Evolutionary conservation across 2,888 invertebrate species (phyloP).

Genomic region (Leptodirus hochenwartii): DNA sequence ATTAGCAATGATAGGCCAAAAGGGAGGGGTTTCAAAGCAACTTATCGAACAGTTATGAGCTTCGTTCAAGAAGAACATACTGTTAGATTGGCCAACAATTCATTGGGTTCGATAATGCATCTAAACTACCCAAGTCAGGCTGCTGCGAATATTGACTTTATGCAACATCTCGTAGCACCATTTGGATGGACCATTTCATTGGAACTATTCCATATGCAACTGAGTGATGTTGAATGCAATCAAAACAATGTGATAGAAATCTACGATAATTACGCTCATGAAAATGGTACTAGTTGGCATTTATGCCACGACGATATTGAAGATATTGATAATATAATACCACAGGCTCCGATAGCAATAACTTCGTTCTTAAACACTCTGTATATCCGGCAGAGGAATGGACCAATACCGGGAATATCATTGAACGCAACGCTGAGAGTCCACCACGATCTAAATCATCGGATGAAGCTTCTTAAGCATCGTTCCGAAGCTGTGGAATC

Average conservation of each 20-base stretch:
- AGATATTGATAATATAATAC: slow-evolving; percentile 20
- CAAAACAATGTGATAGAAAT: slow-evolving; percentile 22
- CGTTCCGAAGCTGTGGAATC: slow-evolving; percentile 42
- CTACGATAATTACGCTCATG: slow-evolving; percentile 50
- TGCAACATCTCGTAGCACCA: slow-evolving; percentile 37
- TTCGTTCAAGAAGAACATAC: slow-evolving; percentile 26
- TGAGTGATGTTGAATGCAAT: slow-evolving; percentile 24
- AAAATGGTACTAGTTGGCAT: slow-evolving; percentile 50
- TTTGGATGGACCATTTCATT: slow-evolving; percentile 32
- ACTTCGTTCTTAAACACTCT: slow-evolving; percentile 50
- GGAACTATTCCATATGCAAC: slow-evolving; percentile 29
- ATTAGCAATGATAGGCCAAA: slow-evolving; percentile 43
- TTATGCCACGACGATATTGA: slow-evolving; percentile 32
- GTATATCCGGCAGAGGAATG: slow-evolving; percentile 35
- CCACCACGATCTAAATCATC: slow-evolving; percentile 43
- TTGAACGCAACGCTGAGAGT: slow-evolving; percentile 45
- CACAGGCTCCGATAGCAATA: slow-evolving; percentile 33
- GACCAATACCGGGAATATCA: slow-evolving; percentile 26
- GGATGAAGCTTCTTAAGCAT: slow-evolving; percentile 40
- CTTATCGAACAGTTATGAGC: slow-evolving; percentile 35
- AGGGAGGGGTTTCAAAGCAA: slow-evolving; percentile 47
- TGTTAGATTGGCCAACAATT: slow-evolving; percentile 27
- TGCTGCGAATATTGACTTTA: slow-evolving; percentile 32
- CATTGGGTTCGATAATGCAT: slow-evolving; percentile 32
- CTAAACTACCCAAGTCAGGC: slow-evolving; percentile 38